phyloP scores from a whole-genome alignment of 2,113 vertebrate species.

The Dipodomys stephensi region DNA sequence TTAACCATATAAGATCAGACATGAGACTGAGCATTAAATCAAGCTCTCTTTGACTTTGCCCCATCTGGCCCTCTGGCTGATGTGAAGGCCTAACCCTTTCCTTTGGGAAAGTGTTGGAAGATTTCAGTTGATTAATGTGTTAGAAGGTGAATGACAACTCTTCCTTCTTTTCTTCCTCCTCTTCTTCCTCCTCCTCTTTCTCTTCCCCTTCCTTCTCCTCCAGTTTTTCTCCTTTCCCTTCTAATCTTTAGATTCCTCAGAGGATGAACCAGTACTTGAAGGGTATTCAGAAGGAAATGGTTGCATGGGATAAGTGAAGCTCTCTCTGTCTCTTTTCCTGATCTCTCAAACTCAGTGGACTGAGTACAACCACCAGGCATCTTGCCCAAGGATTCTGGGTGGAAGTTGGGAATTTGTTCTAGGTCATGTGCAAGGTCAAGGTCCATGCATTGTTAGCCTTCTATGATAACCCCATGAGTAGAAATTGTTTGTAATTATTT shows the following conservation, averaged over 20 bases:
- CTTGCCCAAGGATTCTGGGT: neutral
- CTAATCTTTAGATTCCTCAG: neutral
- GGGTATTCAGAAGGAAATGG: neutral
- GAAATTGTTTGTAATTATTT: slow-evolving; percentile 4
- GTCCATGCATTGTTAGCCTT: neutral
- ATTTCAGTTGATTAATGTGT: neutral
- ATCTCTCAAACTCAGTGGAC: neutral
- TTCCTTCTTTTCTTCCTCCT: neutral
- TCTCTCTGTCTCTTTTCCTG: no score
- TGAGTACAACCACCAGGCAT: neutral
- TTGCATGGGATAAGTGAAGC: neutral
- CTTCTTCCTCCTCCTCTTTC: neutral
- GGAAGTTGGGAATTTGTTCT: neutral
- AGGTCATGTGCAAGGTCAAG: neutral
- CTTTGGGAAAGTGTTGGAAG: neutral
- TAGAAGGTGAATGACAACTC: no score
- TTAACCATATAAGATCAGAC: neutral
- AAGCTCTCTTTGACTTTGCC: neutral
- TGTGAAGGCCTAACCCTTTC: neutral
- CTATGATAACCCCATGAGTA: neutral
- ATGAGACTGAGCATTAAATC: neutral
- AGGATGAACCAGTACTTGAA: neutral
- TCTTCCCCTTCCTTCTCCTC: no score
- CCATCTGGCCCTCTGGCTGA: neutral
- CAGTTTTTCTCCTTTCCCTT: neutral